Evolutionary conservation across 2,888 invertebrate species (phyloP).

Genomic region (Portevinia maculata): DNA sequence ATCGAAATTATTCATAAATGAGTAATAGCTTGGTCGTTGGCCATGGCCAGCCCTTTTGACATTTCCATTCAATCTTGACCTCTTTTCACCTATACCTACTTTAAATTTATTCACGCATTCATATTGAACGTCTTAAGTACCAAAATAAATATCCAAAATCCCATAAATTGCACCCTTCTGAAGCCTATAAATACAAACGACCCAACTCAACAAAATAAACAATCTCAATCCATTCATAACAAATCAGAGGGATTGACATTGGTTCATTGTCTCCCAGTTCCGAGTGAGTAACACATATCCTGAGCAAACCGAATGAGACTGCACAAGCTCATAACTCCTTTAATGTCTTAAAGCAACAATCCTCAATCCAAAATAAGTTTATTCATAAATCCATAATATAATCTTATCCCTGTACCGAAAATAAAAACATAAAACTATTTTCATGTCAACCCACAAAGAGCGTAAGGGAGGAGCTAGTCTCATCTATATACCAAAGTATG

Average conservation of each 20-base stretch:
- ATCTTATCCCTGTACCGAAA: constrained; percentile 12
- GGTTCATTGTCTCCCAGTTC: neutral
- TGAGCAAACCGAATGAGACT: no score
- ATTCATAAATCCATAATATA: constrained; percentile 32
- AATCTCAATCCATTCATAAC: neutral
- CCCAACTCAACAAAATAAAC: neutral
- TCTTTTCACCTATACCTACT: no score
- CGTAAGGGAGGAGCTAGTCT: neutral
- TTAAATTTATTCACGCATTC: no score
- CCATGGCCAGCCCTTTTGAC: no score
- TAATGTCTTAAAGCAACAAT: constrained; percentile 19
- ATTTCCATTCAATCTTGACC: no score
- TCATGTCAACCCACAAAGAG: constrained; percentile 13
- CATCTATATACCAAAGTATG: constrained; percentile 6
- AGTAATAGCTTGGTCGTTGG: no score
- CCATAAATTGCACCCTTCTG: no score
- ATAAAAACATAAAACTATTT: constrained; percentile 49
- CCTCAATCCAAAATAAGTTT: constrained; percentile 27
- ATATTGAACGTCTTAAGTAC: no score
- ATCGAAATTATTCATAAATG: no score
- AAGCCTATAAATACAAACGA: no score
- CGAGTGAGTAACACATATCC: neutral
- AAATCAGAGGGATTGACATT: neutral
- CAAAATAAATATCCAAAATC: no score
- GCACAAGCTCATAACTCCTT: constrained; percentile 3